Base-by-base conservation (phyloP, 2,888 invertebrate genomes). In the Chrysolina haemoptera region DNA sequence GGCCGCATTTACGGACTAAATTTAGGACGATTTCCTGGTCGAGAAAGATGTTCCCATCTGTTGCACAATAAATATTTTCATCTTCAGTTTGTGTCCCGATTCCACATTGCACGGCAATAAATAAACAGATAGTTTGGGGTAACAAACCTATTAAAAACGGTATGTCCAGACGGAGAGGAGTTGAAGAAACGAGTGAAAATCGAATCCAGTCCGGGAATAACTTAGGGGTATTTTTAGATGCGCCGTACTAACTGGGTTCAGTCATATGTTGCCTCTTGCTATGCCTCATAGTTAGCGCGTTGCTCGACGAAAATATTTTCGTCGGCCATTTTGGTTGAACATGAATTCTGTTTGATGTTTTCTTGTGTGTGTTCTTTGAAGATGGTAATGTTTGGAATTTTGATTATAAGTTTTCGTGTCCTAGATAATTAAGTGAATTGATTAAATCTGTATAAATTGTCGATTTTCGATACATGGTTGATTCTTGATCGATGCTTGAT, bases 211-310 rank as follows among this genome's bases (percentile, higher is more conserved):
- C 68, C 12, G 64, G 59, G 59, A 68, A 73, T 73, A 68, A 68
- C 64, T 64, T 66, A 48, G 55, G 48, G 64, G 16, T 73, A 73
- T 73, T 73, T 73, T 68, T 73, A 73, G 72, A 68, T 53, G 40
- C 11, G 68, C 59, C 14, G 14, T 68, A 40, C 27, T 40, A 55
- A 59, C 40, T 50, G 50, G 53, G 68, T 64, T 73, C 72, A 73
- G 72, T 68, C 64, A 68, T 22, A 11, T 64, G 41, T 27, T 20
- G 55, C 12, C 53, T 59, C 14, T 59, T 68, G 68, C 63, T 43
- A 55, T 73, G 72, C 12, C 16, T 53, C 63, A 68, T 53, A 73
- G 63, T 68, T 62, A 41, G 20, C 8, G 22, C n/a, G 46, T n/a
- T n/a, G 12, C 18, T 55, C 0, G 55, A 20, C 10, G n/a, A 2